These are phyloP conservation scores for Vidua macroura DNA, from an alignment of 2,113 vertebrate genomes.

Conservation along the genomic window DNA sequence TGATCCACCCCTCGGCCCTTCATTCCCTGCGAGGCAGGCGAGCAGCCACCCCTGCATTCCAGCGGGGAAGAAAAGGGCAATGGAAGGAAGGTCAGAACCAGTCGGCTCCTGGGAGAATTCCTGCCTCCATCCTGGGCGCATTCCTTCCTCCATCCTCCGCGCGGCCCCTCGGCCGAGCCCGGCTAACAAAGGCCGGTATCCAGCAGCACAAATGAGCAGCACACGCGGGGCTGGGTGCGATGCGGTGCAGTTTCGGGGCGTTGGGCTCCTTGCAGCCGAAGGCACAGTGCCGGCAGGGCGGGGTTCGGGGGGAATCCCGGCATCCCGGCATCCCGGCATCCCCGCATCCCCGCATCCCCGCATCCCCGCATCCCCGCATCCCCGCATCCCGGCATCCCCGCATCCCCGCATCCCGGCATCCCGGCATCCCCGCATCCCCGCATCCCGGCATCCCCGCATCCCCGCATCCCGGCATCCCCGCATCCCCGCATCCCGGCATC, in stretches of 20 bases:
- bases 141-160: background rate
- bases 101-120: background rate
- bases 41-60: background rate
- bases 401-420: too few species aligned
- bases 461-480: too few species aligned
- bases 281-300: background rate
- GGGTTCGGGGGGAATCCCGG: background rate
- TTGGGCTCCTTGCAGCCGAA: background rate
- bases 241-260: background rate
- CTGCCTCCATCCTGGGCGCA: background rate
- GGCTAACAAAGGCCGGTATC: fast-evolving
- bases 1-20: background rate
- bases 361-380: too few species aligned
- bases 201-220: background rate
- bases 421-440: too few species aligned
- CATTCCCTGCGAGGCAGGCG: background rate
- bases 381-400: too few species aligned
- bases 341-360: too few species aligned
- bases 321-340: too few species aligned
- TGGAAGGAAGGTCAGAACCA: background rate
- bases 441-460: too few species aligned
- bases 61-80: background rate
- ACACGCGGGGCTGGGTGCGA: fast-evolving
- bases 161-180: fast-evolving
- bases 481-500: too few species aligned